Percentiles rank a stretch among this genome's conserved stretches.
phyloP scores from a whole-genome alignment of 2,113 vertebrate species.

The Pollimyrus isidori region DNA sequence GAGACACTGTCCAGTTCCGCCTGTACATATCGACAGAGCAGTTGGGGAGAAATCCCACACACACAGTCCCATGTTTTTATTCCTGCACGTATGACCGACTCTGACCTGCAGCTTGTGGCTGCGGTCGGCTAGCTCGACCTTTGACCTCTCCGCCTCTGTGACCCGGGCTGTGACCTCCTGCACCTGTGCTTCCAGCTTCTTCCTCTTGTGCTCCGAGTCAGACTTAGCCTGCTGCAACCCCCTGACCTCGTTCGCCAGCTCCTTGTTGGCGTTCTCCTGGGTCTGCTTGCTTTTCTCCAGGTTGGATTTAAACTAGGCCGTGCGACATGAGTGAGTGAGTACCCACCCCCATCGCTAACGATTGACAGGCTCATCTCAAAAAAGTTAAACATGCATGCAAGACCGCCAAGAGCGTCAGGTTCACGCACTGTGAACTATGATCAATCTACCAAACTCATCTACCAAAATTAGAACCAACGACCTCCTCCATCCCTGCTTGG shows the following conservation, averaged over 20 bases:
- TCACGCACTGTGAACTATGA: background rate
- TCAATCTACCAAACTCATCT: background rate
- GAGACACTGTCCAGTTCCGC: slow-evolving; percentile 86
- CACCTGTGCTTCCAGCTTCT: slow-evolving; percentile 84
- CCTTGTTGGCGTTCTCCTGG: slow-evolving; percentile 87
- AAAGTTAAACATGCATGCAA: background rate
- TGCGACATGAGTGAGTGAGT: background rate
- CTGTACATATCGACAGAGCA: slow-evolving; percentile 44
- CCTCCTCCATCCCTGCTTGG: background rate
- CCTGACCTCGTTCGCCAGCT: slow-evolving; percentile 83
- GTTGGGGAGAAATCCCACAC: background rate
- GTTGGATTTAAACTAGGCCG: slow-evolving; percentile 77
- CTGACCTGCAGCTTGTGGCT: slow-evolving; percentile 82
- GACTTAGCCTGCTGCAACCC: slow-evolving; percentile 80
- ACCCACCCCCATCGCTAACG: background rate
- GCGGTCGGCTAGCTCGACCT: slow-evolving; percentile 76
- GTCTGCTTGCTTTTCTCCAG: slow-evolving; percentile 94
- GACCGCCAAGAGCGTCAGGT: background rate
- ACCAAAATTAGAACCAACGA: background rate
- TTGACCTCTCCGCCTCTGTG: slow-evolving; percentile 73
- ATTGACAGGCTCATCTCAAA: background rate
- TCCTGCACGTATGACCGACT: background rate
- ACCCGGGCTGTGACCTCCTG: slow-evolving; percentile 80
- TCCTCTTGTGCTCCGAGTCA: slow-evolving; percentile 88
- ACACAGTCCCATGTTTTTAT: background rate